Evolutionary conservation across 2,113 vertebrate species (phyloP).

Genomic region (Brienomyrus longianalis): DNA sequence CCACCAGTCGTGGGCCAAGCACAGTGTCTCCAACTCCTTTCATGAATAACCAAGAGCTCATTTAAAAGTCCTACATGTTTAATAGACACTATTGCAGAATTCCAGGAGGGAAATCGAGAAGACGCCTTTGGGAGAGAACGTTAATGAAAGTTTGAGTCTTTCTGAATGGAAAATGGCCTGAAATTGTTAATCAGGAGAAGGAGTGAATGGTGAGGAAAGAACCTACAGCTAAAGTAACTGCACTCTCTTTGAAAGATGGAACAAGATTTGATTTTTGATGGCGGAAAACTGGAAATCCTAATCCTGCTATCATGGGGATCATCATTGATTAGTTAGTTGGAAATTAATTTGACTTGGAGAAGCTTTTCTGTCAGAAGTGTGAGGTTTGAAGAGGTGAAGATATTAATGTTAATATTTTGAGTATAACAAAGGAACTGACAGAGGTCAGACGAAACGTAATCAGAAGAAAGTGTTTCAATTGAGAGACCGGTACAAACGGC

Average conservation of each 20-base stretch:
- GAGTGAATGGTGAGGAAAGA: background rate
- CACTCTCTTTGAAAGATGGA: background rate
- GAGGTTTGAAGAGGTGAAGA: background rate
- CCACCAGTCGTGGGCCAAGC: background rate
- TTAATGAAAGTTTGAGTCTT: slow-evolving; percentile 19
- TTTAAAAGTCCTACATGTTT: slow-evolving; percentile 19
- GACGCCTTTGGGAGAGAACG: background rate
- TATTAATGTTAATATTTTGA: slow-evolving; percentile 9
- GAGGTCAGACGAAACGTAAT: background rate
- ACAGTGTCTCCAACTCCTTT: background rate
- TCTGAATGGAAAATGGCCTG: slow-evolving; percentile 9
- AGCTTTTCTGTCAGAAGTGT: background rate
- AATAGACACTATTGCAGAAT: slow-evolving; percentile 10
- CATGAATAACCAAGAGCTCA: slow-evolving; percentile 12
- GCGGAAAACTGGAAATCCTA: slow-evolving; percentile 10
- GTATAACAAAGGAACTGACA: background rate
- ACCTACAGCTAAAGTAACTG: background rate
- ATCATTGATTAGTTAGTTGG: slow-evolving; percentile 5
- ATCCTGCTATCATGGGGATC: background rate
- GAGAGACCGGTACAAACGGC: background rate
- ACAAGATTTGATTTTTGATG: slow-evolving; percentile 19
- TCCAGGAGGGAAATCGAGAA: background rate
- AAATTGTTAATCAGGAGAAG: slow-evolving; percentile 17
- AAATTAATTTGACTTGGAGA: slow-evolving; percentile 8
- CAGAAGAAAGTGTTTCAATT: background rate